These are phyloP conservation scores for Ctena decussata DNA, from an alignment of 2,888 invertebrate species.

Conservation along the genomic window DNA sequence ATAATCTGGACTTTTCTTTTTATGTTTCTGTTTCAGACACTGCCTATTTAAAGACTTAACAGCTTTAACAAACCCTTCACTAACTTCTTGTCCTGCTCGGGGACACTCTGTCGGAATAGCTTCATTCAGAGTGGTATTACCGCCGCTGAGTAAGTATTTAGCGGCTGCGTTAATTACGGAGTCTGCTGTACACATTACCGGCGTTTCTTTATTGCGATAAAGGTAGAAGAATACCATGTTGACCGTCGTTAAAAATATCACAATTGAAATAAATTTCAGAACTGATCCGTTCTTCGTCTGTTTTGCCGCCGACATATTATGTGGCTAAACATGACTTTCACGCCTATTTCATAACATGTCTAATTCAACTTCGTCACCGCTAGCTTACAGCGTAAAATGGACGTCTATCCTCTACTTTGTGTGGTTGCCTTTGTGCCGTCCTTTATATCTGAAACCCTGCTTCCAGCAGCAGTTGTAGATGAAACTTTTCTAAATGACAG, in stretches of 20 bases:
- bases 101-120: slow-evolving; percentile 39
- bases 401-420: too few relatives aligned
- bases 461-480: too few relatives aligned
- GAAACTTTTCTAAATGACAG: too few relatives aligned
- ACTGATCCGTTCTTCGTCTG: not conserved
- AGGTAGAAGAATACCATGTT: slow-evolving; percentile 47
- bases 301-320: not conserved
- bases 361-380: too few relatives aligned
- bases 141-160: slow-evolving; percentile 43
- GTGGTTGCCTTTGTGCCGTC: too few relatives aligned
- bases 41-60: slow-evolving; percentile 23
- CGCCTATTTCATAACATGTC: too few relatives aligned
- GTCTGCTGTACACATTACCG: slow-evolving; percentile 41
- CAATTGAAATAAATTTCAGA: not conserved
- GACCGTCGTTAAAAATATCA: slow-evolving; percentile 16
- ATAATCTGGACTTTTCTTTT: not conserved
- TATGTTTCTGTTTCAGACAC: slow-evolving; percentile 4
- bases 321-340: not conserved
- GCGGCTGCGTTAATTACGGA: slow-evolving; percentile 43
- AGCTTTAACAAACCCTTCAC: slow-evolving; percentile 16
- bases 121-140: not conserved
- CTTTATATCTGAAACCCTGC: too few relatives aligned
- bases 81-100: not conserved
- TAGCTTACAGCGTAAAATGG: too few relatives aligned
- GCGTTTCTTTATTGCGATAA: not conserved